These are phyloP conservation scores for Anser cygnoides DNA, from an alignment of 2,113 vertebrate genomes.

Conservation along the genomic window DNA sequence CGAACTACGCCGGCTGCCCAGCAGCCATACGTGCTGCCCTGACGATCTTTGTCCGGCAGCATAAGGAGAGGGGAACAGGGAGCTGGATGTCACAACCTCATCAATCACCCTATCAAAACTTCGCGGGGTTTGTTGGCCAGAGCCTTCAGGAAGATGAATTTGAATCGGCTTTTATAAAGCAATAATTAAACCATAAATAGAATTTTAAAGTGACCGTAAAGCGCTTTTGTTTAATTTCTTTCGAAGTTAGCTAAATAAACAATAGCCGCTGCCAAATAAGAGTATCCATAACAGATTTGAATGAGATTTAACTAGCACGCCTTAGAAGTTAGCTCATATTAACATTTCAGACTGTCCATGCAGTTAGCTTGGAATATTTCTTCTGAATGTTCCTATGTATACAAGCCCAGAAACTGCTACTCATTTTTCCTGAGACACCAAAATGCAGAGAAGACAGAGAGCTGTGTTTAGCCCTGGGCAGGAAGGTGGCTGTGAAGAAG, in stretches of 20 bases:
- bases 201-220: not conserved
- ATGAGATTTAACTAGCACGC: not conserved
- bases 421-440: not conserved
- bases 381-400: not conserved
- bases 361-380: not conserved
- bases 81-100: not conserved
- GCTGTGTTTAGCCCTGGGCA: slow-evolving; percentile 21
- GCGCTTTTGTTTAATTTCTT: not conserved
- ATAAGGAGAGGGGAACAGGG: not conserved
- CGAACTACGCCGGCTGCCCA: not conserved
- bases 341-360: not conserved
- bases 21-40: not conserved
- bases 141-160: not conserved
- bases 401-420: not conserved
- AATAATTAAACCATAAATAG: not conserved
- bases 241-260: not conserved
- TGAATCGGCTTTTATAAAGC: not conserved
- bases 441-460: not conserved
- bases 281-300: not conserved
- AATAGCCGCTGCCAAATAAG: not conserved
- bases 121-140: not conserved
- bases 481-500: slow-evolving; percentile 25
- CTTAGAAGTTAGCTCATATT: not conserved
- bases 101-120: not conserved
- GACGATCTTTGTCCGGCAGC: not conserved